Conservation (phyloP, 2,888 invertebrate species). For the Lypha dubia region DNA sequence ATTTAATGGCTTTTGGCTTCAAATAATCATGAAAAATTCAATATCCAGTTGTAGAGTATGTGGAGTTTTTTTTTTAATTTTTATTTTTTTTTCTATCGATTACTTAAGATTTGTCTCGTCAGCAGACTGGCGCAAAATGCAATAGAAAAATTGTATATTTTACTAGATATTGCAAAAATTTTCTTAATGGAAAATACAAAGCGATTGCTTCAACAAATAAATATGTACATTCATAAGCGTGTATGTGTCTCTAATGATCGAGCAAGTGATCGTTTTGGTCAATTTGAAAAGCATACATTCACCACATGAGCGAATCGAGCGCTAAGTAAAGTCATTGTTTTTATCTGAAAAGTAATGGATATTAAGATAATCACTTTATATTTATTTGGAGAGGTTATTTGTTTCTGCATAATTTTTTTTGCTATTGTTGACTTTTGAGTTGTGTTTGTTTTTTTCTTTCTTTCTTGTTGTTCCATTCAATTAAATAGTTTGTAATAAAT, state of each 20-base stretch:
- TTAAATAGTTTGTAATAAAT: conserved; percentile 34
- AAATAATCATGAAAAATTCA: conserved; percentile 1
- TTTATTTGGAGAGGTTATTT: conserved; percentile 39
- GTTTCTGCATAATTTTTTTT: conserved; percentile 14
- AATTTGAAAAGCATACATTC: conserved; percentile 11
- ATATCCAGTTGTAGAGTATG: not conserved
- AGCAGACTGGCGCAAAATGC: conserved; percentile 2
- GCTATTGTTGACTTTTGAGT: not conserved
- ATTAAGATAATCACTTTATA: conserved; percentile 45
- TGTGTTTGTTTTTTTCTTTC: no score
- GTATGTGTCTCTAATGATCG: not conserved
- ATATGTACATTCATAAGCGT: not conserved
- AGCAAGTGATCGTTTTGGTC: not conserved
- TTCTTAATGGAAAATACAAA: conserved; percentile 13
- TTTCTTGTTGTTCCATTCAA: conserved; percentile 6
- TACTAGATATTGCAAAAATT: conserved; percentile 25
- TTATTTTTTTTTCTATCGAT: conserved; percentile 20
- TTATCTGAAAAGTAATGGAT: conserved; percentile 36
- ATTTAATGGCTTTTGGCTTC: conserved; percentile 44
- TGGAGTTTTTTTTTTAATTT: no score
- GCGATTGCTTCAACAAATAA: conserved; percentile 13
- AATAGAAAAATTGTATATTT: not conserved
- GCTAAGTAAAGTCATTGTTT: conserved; percentile 1
- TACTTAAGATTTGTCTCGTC: conserved; percentile 33
- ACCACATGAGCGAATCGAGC: not conserved